Evolutionary conservation across 2,113 vertebrate genomes (phyloP), one percentile per base, ranked within the genome.

Genomic region (Aplodontia rufa): DNA sequence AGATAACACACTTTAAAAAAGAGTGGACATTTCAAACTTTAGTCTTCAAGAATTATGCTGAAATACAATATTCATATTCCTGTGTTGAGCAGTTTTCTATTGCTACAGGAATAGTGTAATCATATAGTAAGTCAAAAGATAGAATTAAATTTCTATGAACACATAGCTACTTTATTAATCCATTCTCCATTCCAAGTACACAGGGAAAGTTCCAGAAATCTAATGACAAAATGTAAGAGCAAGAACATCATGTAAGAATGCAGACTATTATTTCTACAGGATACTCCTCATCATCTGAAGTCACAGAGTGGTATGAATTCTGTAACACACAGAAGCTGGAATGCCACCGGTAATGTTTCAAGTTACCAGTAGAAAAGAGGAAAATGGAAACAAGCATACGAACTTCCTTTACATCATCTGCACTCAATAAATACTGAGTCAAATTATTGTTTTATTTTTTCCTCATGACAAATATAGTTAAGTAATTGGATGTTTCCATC

Each of bases 381-480:
- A 83, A 95, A 92, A 97, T 92, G 79, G 85, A 97, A 97, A 94
- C 51, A 88, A 96, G 90, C 51, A 91, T 51, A 55, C 53, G 47
- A 49, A 76, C 83, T 96, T 95, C 96, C 88, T 95, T n/a, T 91
- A 0, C 66, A 87, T 94, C 88, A 97, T 96, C 96, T 97, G 95
- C 42, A 87, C 37, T 96, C 86, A 97, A 96, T 97, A 94, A 97
- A 96, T 97, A 88, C 78, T 87, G 12, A 88, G 80, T 84, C 58
- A 75, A 90, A 93, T 85, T 92, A 60, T 88, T 95, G n/a, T 68
- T 90, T 95, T 90, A 97, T 97, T 93, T 96, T 91, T 96, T 97
- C 95, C 92, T 95, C 94, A 95, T 96, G 97, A 97, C 55, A 96
- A 97, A 96, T 97, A 93, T 37, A 71, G 72, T 96, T 97, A 95